Conservation (phyloP, 2,113 vertebrate genomes). For the Propithecus coquereli region DNA sequence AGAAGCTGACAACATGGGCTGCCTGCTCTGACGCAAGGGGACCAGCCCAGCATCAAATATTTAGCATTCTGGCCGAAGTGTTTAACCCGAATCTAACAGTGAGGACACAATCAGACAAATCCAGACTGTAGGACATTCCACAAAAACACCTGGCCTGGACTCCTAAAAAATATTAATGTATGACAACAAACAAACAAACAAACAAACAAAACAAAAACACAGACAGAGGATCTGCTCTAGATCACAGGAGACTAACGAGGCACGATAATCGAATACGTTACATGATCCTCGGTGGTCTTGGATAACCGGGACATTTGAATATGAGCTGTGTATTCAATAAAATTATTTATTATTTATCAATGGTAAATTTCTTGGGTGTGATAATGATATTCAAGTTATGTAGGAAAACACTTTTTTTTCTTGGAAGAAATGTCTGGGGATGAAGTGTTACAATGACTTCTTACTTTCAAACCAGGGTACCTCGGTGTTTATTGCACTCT, state of each 20-base stretch:
- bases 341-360: too few species aligned
- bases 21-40: background rate
- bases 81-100: background rate
- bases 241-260: background rate
- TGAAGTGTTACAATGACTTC: background rate
- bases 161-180: background rate
- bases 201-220: background rate
- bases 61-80: background rate
- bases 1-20: background rate
- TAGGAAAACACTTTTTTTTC: background rate
- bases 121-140: background rate
- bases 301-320: background rate
- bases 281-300: fast-evolving
- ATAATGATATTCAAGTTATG: background rate
- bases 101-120: background rate
- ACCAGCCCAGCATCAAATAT: background rate
- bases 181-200: background rate
- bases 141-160: background rate
- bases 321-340: too few species aligned
- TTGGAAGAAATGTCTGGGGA: background rate
- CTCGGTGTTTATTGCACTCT: background rate
- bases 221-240: background rate
- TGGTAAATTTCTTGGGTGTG: background rate
- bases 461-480: background rate
- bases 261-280: fast-evolving